Evolutionary conservation across 2,113 vertebrate species (phyloP).

Genomic region (Lepus europaeus): DNA sequence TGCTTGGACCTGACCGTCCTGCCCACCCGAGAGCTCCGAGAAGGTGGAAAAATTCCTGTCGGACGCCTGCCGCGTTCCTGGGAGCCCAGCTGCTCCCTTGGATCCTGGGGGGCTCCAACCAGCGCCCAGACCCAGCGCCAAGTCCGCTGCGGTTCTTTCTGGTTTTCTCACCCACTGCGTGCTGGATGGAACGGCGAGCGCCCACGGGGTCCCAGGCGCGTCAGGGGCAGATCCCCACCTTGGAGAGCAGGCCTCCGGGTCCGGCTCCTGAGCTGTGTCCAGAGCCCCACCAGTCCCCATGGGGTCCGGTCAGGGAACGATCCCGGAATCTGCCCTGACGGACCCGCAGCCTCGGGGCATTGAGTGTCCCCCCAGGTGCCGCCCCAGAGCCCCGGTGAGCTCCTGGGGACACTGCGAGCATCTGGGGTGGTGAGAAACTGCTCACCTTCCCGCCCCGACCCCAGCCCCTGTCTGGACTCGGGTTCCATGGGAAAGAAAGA

Average conservation of each 20-base stretch:
- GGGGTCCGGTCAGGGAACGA: neutral
- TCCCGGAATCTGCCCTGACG: rapidly evolving
- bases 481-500: neutral
- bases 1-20: neutral
- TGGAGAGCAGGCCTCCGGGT: neutral
- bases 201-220: neutral
- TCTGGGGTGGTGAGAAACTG: too few relatives aligned
- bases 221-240: neutral
- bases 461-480: neutral
- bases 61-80: neutral
- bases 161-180: neutral
- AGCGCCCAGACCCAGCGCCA: rapidly evolving
- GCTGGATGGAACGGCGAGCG: rapidly evolving
- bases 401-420: neutral
- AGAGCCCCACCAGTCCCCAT: rapidly evolving
- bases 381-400: too few relatives aligned
- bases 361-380: too few relatives aligned
- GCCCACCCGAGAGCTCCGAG: rapidly evolving
- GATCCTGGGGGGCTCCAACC: neutral
- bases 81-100: neutral
- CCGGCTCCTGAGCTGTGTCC: rapidly evolving
- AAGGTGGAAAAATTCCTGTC: neutral
- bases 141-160: rapidly evolving
- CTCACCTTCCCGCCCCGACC: neutral
- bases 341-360: neutral